Conservation (phyloP, 1,140 invertebrate species). For the Drosophila obscura region DNA sequence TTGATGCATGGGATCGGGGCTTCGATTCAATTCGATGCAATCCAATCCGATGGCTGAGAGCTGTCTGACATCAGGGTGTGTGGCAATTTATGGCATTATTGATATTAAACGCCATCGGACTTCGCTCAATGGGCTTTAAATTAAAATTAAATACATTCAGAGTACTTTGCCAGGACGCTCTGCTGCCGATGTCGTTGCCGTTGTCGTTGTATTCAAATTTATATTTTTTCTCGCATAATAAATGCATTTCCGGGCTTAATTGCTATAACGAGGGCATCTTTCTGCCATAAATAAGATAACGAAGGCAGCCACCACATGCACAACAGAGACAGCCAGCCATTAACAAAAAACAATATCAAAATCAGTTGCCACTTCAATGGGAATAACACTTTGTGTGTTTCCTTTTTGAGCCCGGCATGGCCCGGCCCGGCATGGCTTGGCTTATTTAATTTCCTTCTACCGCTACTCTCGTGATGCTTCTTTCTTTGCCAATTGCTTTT, state of each 20-base stretch:
- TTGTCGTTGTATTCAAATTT: conserved; percentile 33
- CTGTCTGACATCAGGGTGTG: conserved; percentile 4
- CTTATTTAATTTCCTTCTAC: conserved; percentile 56
- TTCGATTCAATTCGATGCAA: neutral
- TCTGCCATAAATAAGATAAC: conserved; percentile 61
- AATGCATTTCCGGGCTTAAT: conserved; percentile 64
- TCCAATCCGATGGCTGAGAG: conserved; percentile 1
- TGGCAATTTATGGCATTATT: conserved; percentile 71
- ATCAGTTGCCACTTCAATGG: conserved; percentile 6
- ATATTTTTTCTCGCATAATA: conserved; percentile 62
- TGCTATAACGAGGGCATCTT: conserved; percentile 61
- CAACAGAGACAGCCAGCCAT: conserved; percentile 15
- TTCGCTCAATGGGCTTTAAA: conserved; percentile 32
- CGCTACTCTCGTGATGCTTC: neutral
- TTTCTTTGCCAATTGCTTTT: conserved; percentile 22
- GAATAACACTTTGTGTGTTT: conserved; percentile 44
- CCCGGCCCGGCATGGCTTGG: conserved; percentile 17
- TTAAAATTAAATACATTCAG: conserved; percentile 52
- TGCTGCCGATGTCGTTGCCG: neutral
- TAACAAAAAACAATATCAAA: conserved; percentile 13
- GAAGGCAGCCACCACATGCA: conserved; percentile 22
- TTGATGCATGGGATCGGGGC: conserved; percentile 65
- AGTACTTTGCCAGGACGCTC: conserved; percentile 9
- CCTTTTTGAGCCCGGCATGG: conserved; percentile 32
- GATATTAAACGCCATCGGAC: conserved; percentile 56